Evolutionary conservation across 2,113 vertebrate genomes (phyloP).

Genomic region (Grus americana): DNA sequence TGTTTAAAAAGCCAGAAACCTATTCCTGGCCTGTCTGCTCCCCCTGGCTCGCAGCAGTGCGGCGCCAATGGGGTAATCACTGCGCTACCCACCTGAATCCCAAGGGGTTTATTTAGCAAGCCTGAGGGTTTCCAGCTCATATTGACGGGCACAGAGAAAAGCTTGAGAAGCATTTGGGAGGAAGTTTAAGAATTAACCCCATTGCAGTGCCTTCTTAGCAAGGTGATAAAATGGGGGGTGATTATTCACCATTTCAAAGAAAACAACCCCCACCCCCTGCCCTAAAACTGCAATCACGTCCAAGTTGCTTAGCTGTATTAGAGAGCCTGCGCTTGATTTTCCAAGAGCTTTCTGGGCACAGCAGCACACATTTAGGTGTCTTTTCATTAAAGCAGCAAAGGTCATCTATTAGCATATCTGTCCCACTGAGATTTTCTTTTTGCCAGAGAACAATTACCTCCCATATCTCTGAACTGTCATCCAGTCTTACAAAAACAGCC

Average conservation of each 20-base stretch:
- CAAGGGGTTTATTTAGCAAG: background rate
- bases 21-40: background rate
- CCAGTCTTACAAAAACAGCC: background rate
- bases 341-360: background rate
- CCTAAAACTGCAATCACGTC: background rate
- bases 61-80: background rate
- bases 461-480: background rate
- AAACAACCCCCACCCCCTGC: background rate
- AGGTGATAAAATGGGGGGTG: background rate
- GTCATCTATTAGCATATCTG: background rate
- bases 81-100: background rate
- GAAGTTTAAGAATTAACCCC: background rate
- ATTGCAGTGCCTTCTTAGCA: background rate
- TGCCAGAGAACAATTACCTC: background rate
- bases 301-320: background rate
- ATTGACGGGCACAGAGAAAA: background rate
- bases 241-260: background rate
- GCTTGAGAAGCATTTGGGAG: background rate
- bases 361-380: background rate
- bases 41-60: fast-evolving
- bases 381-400: conserved; percentile 21
- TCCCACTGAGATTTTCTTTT: background rate
- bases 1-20: background rate
- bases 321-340: background rate
- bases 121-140: background rate